Base-by-base conservation (phyloP, 2,113 vertebrate species). In the Monopterus albus region DNA sequence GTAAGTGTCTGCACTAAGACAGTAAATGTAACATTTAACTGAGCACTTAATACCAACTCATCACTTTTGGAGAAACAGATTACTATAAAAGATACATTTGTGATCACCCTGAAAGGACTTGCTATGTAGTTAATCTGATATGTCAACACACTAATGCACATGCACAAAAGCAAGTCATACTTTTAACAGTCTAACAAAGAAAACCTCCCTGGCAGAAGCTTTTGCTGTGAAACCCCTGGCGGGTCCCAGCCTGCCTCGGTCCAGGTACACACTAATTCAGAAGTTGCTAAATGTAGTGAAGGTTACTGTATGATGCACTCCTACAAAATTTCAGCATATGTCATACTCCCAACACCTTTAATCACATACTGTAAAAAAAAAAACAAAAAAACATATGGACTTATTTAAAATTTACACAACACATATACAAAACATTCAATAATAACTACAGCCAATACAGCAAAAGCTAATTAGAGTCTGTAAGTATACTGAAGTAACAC, bases 241-340 rank as follows among this genome's bases (percentile, higher is more conserved):
- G 36, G 33, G 84, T 40, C 42, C 17, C 17, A 31, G 15, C 76
- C 47, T 73, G 66, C 39, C 21, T 57, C 3, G 0, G 29, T 60
- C 26, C 4, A 1, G 11, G 8, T 13, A 6, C 13, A 17, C 0
- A 14, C 25, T 36, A 18, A 36, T 40, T 45, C 25, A 73, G 26
- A 29, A 15, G 8, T 59, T 7, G 26, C 36, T 15, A 43, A 38
- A 31, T 25, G 1, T 52, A 17, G 3, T 23, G 4, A 69, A 49
- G 5, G 10, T 59, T 21, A n/a, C n/a, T n/a, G n/a, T n/a, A n/a
- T n/a, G n/a, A 57, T 60, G 25, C 14, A 17, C 68, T 63, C 10
- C 35, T 53, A 12, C 7, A 23, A 39, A 59, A 69, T 60, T 28
- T 58, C 47, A 63, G 6, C 23, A 64, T 49, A 46, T 61, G 38